Evolutionary conservation across 2,888 invertebrate genomes (phyloP).

Genomic region (Heliconius hortense): DNA sequence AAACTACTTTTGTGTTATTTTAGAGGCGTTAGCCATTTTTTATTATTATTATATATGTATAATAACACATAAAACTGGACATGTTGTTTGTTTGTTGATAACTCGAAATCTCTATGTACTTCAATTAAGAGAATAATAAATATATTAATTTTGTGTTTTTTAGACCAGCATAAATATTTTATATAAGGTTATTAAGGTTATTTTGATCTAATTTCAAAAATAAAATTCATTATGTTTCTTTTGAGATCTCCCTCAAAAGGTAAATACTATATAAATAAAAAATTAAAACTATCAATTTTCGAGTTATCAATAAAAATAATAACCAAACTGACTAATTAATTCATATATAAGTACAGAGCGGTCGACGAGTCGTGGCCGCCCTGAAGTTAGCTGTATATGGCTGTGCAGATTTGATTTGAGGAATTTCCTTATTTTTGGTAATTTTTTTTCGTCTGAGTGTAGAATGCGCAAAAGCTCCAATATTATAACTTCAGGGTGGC

Average conservation of each 20-base stretch:
- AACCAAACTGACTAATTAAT: background rate
- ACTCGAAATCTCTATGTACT: background rate
- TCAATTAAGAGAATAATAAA: background rate
- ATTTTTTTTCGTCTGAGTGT: no score
- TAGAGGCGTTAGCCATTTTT: background rate
- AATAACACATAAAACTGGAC: background rate
- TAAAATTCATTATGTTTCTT: background rate
- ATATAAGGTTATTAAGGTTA: background rate
- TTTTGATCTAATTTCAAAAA: background rate
- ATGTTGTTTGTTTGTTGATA: conserved; percentile 7
- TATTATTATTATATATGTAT: background rate
- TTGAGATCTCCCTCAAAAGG: background rate
- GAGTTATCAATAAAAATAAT: background rate
- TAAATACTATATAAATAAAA: background rate
- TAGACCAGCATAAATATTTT: no score
- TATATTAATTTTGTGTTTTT: background rate
- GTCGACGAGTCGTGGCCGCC: background rate
- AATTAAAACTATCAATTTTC: background rate
- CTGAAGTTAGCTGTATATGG: background rate
- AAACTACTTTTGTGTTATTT: background rate
- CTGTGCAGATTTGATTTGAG: no score
- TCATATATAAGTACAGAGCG: background rate
- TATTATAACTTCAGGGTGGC: background rate
- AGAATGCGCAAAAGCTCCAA: no score
- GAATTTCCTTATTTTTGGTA: no score